These are phyloP conservation scores for Shargacucullia verbasci DNA, from an alignment of 2,888 invertebrate species.

Conservation along the genomic window DNA sequence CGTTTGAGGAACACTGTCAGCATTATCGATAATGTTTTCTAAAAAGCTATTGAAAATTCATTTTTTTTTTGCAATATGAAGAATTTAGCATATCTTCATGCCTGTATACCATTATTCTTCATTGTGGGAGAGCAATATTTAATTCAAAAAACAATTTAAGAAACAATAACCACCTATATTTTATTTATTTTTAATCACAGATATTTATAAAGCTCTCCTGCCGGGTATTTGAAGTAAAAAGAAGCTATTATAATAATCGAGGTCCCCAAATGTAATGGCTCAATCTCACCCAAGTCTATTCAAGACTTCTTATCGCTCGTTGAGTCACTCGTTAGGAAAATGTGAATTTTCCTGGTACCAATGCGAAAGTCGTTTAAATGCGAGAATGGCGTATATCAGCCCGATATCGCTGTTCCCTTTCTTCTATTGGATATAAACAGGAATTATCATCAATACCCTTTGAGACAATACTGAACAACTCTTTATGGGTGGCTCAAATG, in stretches of 20 bases:
- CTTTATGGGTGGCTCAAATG: conserved; percentile 70
- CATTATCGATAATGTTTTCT: background rate
- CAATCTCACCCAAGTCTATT: conserved; percentile 14
- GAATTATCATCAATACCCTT: conserved; percentile 79
- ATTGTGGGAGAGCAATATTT: too few species aligned
- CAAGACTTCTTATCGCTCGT: conserved; percentile 29
- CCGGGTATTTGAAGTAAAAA: conserved; percentile 20
- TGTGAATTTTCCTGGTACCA: conserved; percentile 56
- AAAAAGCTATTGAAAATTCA: too few species aligned
- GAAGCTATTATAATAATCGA: conserved; percentile 35
- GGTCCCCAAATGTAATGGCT: conserved; percentile 22
- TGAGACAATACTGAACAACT: conserved; percentile 72
- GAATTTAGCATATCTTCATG: too few species aligned
- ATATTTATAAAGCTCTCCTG: background rate
- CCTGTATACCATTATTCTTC: too few species aligned
- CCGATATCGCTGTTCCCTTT: conserved; percentile 65
- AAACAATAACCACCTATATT: too few species aligned
- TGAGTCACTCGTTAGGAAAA: conserved; percentile 36
- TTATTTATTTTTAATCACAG: too few species aligned
- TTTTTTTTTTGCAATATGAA: too few species aligned
- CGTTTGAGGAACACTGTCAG: conserved; percentile 4
- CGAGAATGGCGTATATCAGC: conserved; percentile 63
- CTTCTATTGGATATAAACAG: conserved; percentile 74
- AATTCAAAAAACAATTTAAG: too few species aligned
- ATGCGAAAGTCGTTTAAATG: conserved; percentile 58